Evolutionary conservation across 92 coral and sea anemone species (phyloP).

Genomic region (Zoanthus solanderi): DNA sequence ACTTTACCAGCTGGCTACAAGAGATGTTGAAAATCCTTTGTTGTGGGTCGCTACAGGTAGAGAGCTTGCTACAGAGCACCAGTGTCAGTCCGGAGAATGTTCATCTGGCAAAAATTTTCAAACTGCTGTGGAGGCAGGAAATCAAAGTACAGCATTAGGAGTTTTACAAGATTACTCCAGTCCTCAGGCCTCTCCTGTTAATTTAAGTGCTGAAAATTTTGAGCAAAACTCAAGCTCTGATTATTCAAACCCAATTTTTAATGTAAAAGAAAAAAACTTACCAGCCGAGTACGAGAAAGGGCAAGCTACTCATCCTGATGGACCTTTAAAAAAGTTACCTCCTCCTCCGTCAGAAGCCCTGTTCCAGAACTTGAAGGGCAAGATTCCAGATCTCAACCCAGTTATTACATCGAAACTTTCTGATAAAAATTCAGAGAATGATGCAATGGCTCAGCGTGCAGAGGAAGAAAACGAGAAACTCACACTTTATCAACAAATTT

Average conservation of each 20-base stretch:
- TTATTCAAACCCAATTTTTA: background rate
- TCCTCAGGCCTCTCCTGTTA: conserved; percentile 14
- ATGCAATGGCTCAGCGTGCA: background rate
- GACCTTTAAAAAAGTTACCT: conserved; percentile 48
- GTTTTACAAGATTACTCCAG: conserved; percentile 33
- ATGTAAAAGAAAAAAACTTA: background rate
- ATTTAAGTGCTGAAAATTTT: background rate
- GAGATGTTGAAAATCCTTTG: background rate
- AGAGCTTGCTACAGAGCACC: background rate
- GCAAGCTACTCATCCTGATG: background rate
- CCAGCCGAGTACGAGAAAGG: background rate
- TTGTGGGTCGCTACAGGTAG: conserved; percentile 30
- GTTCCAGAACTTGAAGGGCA: conserved; percentile 45
- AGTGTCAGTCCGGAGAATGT: background rate
- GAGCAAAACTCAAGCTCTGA: background rate
- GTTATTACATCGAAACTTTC: background rate
- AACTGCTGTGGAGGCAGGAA: background rate
- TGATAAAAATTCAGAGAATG: background rate
- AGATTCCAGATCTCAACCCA: conserved; percentile 26
- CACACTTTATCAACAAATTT: conserved; percentile 19
- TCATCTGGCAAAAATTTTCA: background rate
- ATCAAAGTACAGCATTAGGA: background rate
- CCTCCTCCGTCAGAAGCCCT: conserved; percentile 73
- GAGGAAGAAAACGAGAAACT: conserved; percentile 8
- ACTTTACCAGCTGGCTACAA: background rate